phyloP scores from a whole-genome alignment of 2,888 invertebrate genomes.

The Napeogenes sylphis region DNA sequence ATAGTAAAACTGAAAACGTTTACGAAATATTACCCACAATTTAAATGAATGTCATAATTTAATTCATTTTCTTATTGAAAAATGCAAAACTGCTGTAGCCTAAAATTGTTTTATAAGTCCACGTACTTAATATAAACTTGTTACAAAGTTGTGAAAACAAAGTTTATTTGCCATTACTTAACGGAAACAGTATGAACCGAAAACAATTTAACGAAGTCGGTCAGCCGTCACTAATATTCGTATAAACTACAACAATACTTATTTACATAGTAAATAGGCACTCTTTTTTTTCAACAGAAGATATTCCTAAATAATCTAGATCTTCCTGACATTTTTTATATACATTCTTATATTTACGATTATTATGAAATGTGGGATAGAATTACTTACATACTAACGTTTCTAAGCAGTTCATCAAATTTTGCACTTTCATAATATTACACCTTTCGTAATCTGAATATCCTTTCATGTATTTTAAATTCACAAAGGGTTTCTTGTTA shows the following conservation, averaged over 20 bases:
- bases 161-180: neutral
- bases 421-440: too few species aligned
- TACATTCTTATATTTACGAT: too few species aligned
- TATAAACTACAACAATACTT: conserved; percentile 15
- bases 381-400: too few species aligned
- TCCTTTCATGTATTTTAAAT: conserved; percentile 7
- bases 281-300: neutral
- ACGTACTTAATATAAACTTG: conserved; percentile 4
- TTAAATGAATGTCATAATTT: too few species aligned
- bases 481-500: conserved; percentile 21
- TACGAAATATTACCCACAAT: too few species aligned
- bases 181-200: neutral
- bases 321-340: neutral
- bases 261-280: conserved; percentile 14
- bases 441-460: neutral
- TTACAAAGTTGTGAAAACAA: neutral
- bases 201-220: conserved; percentile 8
- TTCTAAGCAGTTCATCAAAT: too few species aligned
- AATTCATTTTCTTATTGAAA: too few species aligned
- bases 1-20: too few species aligned
- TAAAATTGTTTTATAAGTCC: neutral
- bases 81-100: neutral
- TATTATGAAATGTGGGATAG: too few species aligned
- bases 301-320: neutral
- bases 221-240: conserved; percentile 12